These are phyloP conservation scores for Oreonectes daqikongensis DNA, from an alignment of 2,797 vertebrate species.

Conservation along the genomic window DNA sequence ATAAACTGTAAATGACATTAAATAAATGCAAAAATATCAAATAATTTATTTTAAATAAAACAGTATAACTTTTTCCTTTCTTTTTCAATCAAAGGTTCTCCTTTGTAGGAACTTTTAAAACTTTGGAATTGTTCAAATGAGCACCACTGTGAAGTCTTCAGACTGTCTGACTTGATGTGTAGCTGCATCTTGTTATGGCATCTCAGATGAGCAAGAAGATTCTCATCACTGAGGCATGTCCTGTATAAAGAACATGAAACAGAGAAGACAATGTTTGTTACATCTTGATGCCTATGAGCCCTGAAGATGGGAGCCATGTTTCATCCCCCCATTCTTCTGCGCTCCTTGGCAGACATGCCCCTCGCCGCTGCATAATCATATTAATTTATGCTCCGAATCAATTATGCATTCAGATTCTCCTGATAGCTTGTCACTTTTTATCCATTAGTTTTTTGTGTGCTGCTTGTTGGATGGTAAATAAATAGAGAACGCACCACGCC, in stretches of 20 bases:
- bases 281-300: constrained; percentile 86
- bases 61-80: neutral
- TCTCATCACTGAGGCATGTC: constrained; percentile 75
- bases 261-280: constrained; percentile 80
- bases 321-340: constrained; percentile 80
- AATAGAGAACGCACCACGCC: constrained; percentile 81
- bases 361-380: constrained; percentile 86
- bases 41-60: too few species aligned
- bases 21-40: too few species aligned
- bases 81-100: neutral
- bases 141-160: neutral
- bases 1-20: too few species aligned
- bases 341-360: constrained; percentile 80
- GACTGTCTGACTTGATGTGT: neutral
- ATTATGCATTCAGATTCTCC: constrained; percentile 92
- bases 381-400: constrained; percentile 90
- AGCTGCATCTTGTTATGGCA: constrained; percentile 25
- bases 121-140: neutral
- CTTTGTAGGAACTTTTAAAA: constrained; percentile 7
- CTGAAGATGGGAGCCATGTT: constrained; percentile 79
- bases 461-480: constrained; percentile 58
- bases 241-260: constrained; percentile 78
- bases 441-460: constrained; percentile 79
- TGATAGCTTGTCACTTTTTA: constrained; percentile 90
- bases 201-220: constrained; percentile 30